Percentiles rank a stretch among this genome's conserved stretches.
phyloP scores from a whole-genome alignment of 2,113 vertebrate species.

The Oenanthe oenanthe region DNA sequence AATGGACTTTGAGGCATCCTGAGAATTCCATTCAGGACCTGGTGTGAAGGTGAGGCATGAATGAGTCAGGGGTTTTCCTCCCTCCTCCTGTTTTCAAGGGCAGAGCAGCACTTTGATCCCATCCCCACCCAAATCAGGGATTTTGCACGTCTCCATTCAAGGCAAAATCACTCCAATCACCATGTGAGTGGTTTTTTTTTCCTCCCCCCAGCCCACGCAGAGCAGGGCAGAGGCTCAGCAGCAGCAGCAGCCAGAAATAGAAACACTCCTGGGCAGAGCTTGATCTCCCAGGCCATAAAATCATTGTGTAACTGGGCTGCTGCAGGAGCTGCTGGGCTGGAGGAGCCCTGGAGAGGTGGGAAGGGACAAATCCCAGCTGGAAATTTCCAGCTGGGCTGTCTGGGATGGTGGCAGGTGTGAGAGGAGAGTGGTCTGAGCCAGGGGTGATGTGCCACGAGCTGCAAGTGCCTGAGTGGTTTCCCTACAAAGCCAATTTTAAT shows the following conservation, averaged over 20 bases:
- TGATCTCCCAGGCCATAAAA: background rate
- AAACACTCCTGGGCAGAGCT: background rate
- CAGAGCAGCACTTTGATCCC: background rate
- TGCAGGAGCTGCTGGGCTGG: background rate
- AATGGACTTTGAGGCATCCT: background rate
- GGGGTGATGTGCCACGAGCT: fast-evolving
- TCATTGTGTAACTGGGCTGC: background rate
- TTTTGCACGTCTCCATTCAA: fast-evolving
- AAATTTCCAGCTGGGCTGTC: background rate
- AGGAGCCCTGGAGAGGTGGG: background rate
- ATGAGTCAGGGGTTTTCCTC: background rate
- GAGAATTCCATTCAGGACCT: fast-evolving
- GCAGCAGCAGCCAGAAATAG: background rate
- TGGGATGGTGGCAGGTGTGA: fast-evolving
- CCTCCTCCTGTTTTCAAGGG: background rate
- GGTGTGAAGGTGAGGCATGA: background rate
- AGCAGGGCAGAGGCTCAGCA: background rate
- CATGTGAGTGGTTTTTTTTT: background rate
- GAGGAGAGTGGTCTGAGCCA: fast-evolving
- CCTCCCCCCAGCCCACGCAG: background rate
- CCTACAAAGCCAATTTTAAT: background rate
- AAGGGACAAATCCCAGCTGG: background rate
- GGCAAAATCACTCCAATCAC: background rate
- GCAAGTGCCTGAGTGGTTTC: background rate
- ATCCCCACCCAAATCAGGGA: fast-evolving